These are phyloP conservation scores for Cisticola juncidis DNA, from an alignment of 2,113 vertebrate species.

Conservation along the genomic window DNA sequence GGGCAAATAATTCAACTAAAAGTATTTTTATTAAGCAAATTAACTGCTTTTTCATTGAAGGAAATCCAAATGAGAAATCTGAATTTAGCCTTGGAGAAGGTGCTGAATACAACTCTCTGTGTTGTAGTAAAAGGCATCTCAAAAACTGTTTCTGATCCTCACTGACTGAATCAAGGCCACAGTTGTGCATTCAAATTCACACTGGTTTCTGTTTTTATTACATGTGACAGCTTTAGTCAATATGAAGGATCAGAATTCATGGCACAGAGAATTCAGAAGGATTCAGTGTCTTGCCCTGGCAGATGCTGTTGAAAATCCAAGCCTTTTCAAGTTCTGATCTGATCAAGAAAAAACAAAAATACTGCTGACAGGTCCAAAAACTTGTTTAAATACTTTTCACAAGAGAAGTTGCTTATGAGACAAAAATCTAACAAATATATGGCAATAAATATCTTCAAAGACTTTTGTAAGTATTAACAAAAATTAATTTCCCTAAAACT, in stretches of 20 bases:
- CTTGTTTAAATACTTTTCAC: not conserved
- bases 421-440: constrained; percentile 21
- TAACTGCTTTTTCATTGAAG: not conserved
- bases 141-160: not conserved
- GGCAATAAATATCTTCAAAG: constrained; percentile 58
- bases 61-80: not conserved
- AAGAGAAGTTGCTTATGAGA: constrained; percentile 2
- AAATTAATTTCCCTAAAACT: constrained; percentile 52
- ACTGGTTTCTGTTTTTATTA: not conserved
- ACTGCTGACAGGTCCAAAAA: constrained; percentile 33
- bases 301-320: not conserved
- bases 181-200: not conserved
- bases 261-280: not conserved
- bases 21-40: not conserved
- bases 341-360: not conserved
- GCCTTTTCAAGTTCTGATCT: not conserved
- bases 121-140: not conserved
- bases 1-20: not conserved
- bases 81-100: not conserved
- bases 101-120: not conserved
- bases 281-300: not conserved
- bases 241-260: not conserved
- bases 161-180: not conserved
- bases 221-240: not conserved
- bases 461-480: not conserved